Evolutionary conservation across 2,888 invertebrate species (phyloP).

Genomic region (Xestia xanthographa): DNA sequence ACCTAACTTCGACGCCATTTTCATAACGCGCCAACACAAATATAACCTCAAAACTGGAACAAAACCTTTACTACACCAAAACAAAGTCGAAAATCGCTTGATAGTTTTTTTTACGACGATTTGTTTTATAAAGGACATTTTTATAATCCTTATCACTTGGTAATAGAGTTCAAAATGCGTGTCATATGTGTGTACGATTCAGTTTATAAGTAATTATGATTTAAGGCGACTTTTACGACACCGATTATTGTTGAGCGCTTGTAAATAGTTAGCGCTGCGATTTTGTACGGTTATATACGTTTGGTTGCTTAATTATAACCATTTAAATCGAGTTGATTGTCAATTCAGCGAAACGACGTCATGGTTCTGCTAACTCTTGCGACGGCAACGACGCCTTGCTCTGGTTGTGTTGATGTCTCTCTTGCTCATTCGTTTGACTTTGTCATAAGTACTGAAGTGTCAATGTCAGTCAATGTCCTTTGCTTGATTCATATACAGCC

Average conservation of each 20-base stretch:
- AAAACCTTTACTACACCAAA: slow-evolving; percentile 43
- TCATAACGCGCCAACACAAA: slow-evolving; percentile 73
- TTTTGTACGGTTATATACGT: slow-evolving; percentile 69
- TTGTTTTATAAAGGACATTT: slow-evolving; percentile 67
- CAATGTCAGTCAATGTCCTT: neutral
- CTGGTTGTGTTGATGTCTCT: slow-evolving; percentile 19
- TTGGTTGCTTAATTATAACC: slow-evolving; percentile 67
- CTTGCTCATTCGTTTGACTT: slow-evolving; percentile 4
- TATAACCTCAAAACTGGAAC: slow-evolving; percentile 63
- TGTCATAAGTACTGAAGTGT: slow-evolving; percentile 9
- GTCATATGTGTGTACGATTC: slow-evolving; percentile 64
- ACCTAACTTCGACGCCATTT: slow-evolving; percentile 75
- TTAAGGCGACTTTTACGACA: slow-evolving; percentile 73
- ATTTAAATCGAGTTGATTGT: slow-evolving; percentile 67
- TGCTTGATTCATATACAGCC: neutral
- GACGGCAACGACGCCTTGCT: slow-evolving; percentile 9
- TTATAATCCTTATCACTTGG: slow-evolving; percentile 67
- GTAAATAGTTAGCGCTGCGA: slow-evolving; percentile 70
- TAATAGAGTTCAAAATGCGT: slow-evolving; percentile 68
- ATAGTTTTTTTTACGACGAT: slow-evolving; percentile 59
- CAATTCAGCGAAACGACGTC: slow-evolving; percentile 65
- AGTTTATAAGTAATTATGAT: slow-evolving; percentile 75
- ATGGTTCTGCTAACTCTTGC: slow-evolving; percentile 50
- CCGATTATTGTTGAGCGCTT: slow-evolving; percentile 72
- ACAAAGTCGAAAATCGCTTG: slow-evolving; percentile 65